Evolutionary conservation across 2,113 vertebrate genomes (phyloP), one percentile per base, ranked within the genome.

Genomic region (Calypte anna): DNA sequence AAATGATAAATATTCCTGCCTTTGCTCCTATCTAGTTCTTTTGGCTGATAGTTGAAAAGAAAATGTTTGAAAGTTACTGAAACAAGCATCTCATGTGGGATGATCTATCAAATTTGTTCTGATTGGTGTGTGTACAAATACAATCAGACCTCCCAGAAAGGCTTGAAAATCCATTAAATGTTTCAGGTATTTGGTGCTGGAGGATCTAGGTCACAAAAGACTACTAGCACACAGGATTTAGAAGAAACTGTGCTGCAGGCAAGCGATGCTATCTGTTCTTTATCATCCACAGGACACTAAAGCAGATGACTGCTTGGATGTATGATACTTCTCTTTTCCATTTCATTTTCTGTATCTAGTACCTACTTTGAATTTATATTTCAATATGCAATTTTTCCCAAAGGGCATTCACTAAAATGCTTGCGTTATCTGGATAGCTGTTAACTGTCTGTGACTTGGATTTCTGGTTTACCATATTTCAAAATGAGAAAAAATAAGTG

Each of bases 251-350:
- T 72, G 53, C 80, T 63, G 51, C 72, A 93, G 88, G 82, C 88
- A 94, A 91, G 31, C 50, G 51, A 92, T 92, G 86, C 86, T 83
- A 91, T 90, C 91, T 95, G 88, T 85, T 86, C 61, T 68, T 92
- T 91, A 68, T 70, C 66, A 44, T 79, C 30, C 69, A 64, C 21
- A 82, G 61, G 53, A 83, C 64, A 53, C 9, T 30, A 87, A 69
- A 76, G 4, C 31, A 90, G 43, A 74, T 23, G 9, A 90, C n/a
- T 59, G 31, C 27, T 70, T 83, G 82, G 27, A 55, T 69, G 62
- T 27, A 63, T 12, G n/a, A 53, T 27, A 79, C 9, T 33, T 75
- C 14, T 50, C 16, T 78, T 64, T 62, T n/a, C 22, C 22, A 13
- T 43, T 64, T 82, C 12, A 40, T 66, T 78, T 68, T 25, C 27